phyloP scores from a whole-genome alignment of 2,888 invertebrate species.

The Stenotaenia linearis region DNA sequence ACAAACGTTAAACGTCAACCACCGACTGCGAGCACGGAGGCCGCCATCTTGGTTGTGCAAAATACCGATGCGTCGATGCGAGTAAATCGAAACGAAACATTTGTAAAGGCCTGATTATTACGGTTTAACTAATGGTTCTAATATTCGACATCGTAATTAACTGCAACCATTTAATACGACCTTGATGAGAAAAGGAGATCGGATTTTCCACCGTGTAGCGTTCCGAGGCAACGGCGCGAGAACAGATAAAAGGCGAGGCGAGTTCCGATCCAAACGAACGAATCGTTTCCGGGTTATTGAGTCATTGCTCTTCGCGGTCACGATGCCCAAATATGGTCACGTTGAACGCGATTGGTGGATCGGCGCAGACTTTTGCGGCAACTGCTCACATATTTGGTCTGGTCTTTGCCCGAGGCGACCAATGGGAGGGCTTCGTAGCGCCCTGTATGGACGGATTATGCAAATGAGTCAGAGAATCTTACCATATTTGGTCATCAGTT shows the following conservation, averaged over 20 bases:
- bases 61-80: not conserved
- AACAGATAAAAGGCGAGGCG: not conserved
- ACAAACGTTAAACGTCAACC: no score
- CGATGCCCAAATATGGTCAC: constrained; percentile 28
- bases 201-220: not conserved
- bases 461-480: constrained; percentile 5
- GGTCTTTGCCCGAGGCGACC: not conserved
- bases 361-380: not conserved
- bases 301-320: constrained; percentile 33
- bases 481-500: constrained; percentile 29
- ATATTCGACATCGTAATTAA: not conserved
- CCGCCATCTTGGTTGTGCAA: not conserved
- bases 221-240: not conserved
- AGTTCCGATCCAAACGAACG: not conserved
- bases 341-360: not conserved
- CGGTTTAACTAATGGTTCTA: not conserved
- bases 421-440: not conserved
- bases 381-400: constrained; percentile 21
- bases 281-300: constrained; percentile 33
- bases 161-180: not conserved
- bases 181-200: not conserved
- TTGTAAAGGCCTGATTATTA: not conserved
- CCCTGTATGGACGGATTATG: constrained; percentile 14
- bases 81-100: not conserved
- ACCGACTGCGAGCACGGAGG: not conserved